Base-by-base conservation (phyloP, 1,140 invertebrate genomes). In the Cylas formicarius region DNA sequence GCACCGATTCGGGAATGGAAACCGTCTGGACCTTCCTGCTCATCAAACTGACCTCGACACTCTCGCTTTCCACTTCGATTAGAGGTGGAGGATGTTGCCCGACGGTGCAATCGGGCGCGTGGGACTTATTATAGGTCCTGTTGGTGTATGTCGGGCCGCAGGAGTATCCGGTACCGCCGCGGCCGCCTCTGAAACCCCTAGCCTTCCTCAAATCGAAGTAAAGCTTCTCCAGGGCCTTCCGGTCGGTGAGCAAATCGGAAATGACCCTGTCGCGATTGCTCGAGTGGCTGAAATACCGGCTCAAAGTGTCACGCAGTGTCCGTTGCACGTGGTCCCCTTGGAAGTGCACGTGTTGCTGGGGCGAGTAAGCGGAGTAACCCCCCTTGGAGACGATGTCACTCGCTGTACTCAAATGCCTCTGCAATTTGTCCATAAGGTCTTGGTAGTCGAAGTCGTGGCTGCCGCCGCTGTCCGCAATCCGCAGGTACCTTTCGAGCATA, bases 201-300 rank as follows among this genome's bases (percentile, higher is more conserved):
- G 81, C 75, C 56, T 81, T 79, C 47, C 81, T 70, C 28, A 83
- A 63, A 56, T 83, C 80, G 55, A 82, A 81, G 54, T 83, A 83
- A 2, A 84, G 63, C 54, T 76, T 82, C 62, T 82, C 80, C 37
- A 84, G 65, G 1, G 81, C 67, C 57, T 80, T 82, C 37, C 79
- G 70, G 61, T 84, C 78, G 2, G 78, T 82, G 22, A 84, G 61
- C 16, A 84, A 69, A 56, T 82, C 78, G 37, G 78, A 78, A 52
- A 85, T 78, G 8, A 81, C 72, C 61, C 75, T 76, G 45, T 84
- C 74, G 35, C 78, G 68, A 47, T 77, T 81, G 0, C 73, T 67
- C 3, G 75, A 76, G 28, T 77, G 75, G 41, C 72, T 70, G 55
- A 80, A 83, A 55, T 83, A 81, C 27, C 81, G 70, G 36, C 75